Base-by-base conservation (phyloP, 2,113 vertebrate species). In the rabbit (Oryctolagus cuniculus) region DNA sequence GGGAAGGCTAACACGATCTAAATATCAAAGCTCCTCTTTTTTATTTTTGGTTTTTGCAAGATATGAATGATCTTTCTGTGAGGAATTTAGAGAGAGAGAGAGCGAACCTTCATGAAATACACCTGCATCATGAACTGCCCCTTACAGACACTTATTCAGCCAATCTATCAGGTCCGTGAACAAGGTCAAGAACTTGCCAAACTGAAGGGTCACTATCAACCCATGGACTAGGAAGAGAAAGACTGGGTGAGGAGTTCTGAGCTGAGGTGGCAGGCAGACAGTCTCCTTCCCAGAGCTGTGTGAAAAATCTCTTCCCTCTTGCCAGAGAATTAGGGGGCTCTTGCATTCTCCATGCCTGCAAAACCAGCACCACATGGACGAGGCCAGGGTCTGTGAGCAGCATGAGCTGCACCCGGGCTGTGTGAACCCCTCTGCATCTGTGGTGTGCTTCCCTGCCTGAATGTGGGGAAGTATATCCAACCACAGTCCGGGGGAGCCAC, bases 141-240 rank as follows among this genome's bases (percentile, higher is more conserved):
- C 64, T 72, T 31, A 31, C 9, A 93, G 91, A 87, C 78, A 61
- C 83, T 96, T 61, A 89, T 73, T 95, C 38, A 89, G 38, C 89
- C 69, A n/a, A 22, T 29, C 87, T 82, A 12, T 87, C 70, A 34
- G 58, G 25, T 89, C 75, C 83, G 27, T 66, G 66, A 53, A 67
- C 72, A 75, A 94, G 61, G 36, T 89, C 87, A 91, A 92, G 25
- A 49, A 64, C 44, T 66, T 72, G 61, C 36, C 93, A 49, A 22
- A 21, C 75, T 91, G 87, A 94, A 96, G 95, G 63, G 49, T 86
- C 92, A 73, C 86, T 69, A 38, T 96, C 90, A 94, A 79, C 95
- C 89, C 91, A 13, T 22, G 87, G 94, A 96, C 91, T 89, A 24
- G 79, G 89, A 87, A 78, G 51, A 66, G 25, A 12, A 77, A 75